Conservation (phyloP, 2,113 vertebrate species). For the Bettongia penicillata region DNA sequence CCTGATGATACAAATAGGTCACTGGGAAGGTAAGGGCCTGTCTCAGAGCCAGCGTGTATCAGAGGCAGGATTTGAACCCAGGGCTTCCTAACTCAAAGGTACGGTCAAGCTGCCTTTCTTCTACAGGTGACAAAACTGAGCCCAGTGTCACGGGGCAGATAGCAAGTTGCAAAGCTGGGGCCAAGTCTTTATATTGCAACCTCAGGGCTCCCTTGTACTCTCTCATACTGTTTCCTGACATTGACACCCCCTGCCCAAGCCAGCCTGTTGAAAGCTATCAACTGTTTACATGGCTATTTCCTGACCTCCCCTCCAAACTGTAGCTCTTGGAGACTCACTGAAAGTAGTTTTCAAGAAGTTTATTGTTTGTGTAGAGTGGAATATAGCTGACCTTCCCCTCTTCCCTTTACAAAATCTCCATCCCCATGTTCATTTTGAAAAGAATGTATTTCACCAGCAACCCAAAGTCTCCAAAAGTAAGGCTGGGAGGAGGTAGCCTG, state of each 20-base stretch:
- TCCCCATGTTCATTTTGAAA: conserved; percentile 59
- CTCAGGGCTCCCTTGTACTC: neutral
- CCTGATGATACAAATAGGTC: neutral
- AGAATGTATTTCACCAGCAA: conserved; percentile 63
- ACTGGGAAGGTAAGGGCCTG: neutral
- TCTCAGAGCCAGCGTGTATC: neutral
- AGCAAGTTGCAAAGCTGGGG: neutral
- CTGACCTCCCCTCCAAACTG: conserved; percentile 75
- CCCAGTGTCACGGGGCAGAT: neutral
- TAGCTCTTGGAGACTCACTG: conserved; percentile 60
- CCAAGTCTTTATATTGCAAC: neutral
- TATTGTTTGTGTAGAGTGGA: conserved; percentile 72
- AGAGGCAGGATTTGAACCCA: neutral
- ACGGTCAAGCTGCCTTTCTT: neutral
- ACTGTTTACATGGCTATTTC: conserved; percentile 56
- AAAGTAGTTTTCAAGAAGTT: conserved; percentile 68
- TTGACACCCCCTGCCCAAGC: conserved; percentile 56
- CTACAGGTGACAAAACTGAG: neutral
- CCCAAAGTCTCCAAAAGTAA: conserved; percentile 63
- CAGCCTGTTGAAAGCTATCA: conserved; percentile 52
- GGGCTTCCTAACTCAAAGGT: neutral
- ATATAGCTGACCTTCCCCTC: conserved; percentile 45
- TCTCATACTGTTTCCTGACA: conserved; percentile 47
- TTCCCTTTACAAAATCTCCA: conserved; percentile 73
- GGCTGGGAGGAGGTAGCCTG: neutral